These are phyloP conservation scores for Orthonychiurus folsomi DNA, from an alignment of 2,888 invertebrate species.

Conservation along the genomic window DNA sequence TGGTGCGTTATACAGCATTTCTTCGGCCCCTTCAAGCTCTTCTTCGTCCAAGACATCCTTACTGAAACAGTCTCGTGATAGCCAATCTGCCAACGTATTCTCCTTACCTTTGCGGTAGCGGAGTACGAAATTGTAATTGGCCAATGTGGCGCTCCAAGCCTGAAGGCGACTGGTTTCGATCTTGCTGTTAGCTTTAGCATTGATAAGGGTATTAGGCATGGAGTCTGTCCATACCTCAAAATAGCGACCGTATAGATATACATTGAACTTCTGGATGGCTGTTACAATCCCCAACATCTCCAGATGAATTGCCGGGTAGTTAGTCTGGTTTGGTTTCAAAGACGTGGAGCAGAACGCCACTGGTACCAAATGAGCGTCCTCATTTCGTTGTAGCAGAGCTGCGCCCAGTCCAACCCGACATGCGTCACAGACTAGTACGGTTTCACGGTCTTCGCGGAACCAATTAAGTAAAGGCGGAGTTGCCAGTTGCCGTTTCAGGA, in stretches of 20 bases:
- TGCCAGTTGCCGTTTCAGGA: neutral
- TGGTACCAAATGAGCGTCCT: neutral
- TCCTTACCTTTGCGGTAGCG: neutral
- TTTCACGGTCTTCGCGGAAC: neutral
- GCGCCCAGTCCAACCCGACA: neutral
- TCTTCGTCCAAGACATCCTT: neutral
- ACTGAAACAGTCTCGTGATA: neutral
- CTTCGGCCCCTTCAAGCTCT: too few species aligned
- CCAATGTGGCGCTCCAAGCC: neutral
- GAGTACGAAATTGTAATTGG: neutral
- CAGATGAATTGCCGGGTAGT: neutral
- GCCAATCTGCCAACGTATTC: neutral
- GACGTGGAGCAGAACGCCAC: neutral
- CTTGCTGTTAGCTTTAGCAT: neutral
- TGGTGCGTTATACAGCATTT: too few species aligned
- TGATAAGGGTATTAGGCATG: neutral
- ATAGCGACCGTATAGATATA: neutral
- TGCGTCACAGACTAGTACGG: neutral
- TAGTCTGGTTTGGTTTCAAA: neutral
- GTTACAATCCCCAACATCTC: neutral
- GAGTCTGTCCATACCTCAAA: neutral
- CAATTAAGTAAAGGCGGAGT: neutral
- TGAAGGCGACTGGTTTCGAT: neutral
- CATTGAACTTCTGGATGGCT: neutral
- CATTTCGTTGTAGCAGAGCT: neutral